A percentile compares a stretch with the other conserved stretches of the same genome.
These are phyloP conservation scores for Alethe castanea DNA, from an alignment of 2,113 vertebrate species.

Conservation along the genomic window DNA sequence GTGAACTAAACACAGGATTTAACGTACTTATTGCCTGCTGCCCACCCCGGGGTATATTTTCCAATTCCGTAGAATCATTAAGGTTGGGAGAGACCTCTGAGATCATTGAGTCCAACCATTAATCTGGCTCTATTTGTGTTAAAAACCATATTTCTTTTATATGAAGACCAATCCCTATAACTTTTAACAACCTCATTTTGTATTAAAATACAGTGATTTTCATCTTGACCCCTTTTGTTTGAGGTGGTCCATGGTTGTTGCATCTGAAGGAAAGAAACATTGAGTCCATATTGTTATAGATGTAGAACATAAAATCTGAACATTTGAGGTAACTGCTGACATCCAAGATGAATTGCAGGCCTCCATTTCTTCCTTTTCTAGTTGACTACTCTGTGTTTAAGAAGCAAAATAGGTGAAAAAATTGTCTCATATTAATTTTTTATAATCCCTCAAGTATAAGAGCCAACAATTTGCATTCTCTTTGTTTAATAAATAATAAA, in stretches of 20 bases:
- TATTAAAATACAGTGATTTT: neutral
- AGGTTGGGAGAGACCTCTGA: neutral
- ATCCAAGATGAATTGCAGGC: neutral
- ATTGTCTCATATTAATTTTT: neutral
- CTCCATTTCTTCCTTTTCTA: neutral
- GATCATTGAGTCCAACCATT: neutral
- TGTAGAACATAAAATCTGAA: neutral
- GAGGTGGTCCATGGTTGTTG: neutral
- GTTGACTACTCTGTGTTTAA: neutral
- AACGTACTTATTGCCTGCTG: rapidly evolving
- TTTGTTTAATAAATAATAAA: neutral
- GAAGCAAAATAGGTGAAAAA: neutral
- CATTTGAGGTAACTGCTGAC: neutral
- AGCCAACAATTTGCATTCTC: neutral
- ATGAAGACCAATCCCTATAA: neutral
- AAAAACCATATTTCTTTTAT: neutral
- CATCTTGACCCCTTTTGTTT: neutral
- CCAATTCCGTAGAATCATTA: neutral
- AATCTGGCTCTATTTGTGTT: neutral
- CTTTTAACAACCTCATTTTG: neutral
- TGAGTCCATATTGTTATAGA: neutral
- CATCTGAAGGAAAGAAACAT: neutral
- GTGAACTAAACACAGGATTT: neutral
- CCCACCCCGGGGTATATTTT: neutral
- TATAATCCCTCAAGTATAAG: neutral